phyloP scores from a whole-genome alignment of 2,797 vertebrate species.

The Gadopsis bispinosus region DNA sequence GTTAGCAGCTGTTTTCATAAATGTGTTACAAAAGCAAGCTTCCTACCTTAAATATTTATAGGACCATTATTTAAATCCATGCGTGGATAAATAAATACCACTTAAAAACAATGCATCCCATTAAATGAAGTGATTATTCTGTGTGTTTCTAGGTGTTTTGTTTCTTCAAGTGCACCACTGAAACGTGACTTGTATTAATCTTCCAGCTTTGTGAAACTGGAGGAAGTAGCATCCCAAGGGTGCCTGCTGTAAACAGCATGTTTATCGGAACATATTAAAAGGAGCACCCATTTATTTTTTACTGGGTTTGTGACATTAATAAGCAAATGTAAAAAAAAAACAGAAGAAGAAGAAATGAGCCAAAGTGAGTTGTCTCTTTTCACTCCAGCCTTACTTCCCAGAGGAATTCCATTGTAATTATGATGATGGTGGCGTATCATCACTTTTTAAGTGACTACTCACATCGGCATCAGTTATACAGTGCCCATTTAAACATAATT shows the following conservation, averaged over 20 bases:
- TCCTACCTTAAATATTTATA: constrained; percentile 15
- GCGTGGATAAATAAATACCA: constrained; percentile 22
- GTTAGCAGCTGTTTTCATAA: not conserved
- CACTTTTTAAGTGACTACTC: constrained; percentile 48
- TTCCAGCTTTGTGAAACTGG: constrained; percentile 29
- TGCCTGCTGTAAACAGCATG: constrained; percentile 27
- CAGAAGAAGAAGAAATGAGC: constrained; percentile 15
- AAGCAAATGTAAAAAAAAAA: not conserved
- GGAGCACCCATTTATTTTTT: constrained; percentile 41
- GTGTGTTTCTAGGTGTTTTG: constrained; percentile 40
- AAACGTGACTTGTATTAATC: constrained; percentile 66
- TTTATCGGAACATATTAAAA: constrained; percentile 52
- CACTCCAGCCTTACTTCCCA: constrained; percentile 34
- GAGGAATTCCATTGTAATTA: constrained; percentile 52
- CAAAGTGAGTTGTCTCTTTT: constrained; percentile 38
- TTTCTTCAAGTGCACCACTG: constrained; percentile 26
- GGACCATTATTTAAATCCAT: not conserved
- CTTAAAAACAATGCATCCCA: constrained; percentile 25
- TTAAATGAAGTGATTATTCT: constrained; percentile 45
- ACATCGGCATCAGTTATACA: constrained; percentile 52
- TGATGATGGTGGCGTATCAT: constrained; percentile 55
- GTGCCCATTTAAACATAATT: constrained; percentile 16
- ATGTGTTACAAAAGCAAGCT: not conserved
- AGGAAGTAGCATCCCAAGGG: constrained; percentile 57
- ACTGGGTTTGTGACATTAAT: constrained; percentile 30